phyloP scores from a whole-genome alignment of 2,888 invertebrate species.

The Phengaris alcon region DNA sequence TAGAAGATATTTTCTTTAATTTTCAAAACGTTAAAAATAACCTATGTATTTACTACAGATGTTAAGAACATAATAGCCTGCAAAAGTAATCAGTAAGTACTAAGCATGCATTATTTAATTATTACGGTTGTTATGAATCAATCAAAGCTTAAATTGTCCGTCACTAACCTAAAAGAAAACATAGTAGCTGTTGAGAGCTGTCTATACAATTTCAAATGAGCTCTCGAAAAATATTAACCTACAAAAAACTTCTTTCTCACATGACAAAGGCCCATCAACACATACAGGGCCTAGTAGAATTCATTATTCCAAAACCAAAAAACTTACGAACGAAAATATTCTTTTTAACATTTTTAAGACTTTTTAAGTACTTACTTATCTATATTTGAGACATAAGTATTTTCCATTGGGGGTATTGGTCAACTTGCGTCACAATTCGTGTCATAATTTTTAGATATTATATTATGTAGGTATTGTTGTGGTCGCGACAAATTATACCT shows the following conservation, averaged over 20 bases:
- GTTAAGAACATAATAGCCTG: neutral
- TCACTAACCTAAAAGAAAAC: neutral
- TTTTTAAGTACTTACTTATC: too few species aligned
- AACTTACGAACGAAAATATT: neutral
- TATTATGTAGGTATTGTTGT: neutral
- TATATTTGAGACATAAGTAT: neutral
- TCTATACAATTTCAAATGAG: slow-evolving; percentile 8
- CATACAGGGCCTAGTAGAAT: neutral
- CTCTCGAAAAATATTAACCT: slow-evolving; percentile 3
- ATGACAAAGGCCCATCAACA: neutral
- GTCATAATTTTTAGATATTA: neutral
- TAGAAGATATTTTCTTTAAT: too few species aligned
- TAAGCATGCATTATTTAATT: neutral
- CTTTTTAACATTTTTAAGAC: neutral
- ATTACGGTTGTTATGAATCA: slow-evolving; percentile 5
- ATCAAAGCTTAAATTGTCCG: slow-evolving; percentile 11
- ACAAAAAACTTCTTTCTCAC: neutral
- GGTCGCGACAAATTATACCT: slow-evolving; percentile 8
- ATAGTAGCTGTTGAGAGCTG: neutral
- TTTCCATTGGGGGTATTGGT: neutral
- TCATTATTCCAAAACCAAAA: neutral
- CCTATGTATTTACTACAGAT: neutral
- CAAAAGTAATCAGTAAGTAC: neutral
- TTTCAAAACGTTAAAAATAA: too few species aligned
- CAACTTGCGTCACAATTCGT: neutral